Base-by-base conservation (phyloP, 1,140 invertebrate genomes). In the Babylonia areolata region DNA sequence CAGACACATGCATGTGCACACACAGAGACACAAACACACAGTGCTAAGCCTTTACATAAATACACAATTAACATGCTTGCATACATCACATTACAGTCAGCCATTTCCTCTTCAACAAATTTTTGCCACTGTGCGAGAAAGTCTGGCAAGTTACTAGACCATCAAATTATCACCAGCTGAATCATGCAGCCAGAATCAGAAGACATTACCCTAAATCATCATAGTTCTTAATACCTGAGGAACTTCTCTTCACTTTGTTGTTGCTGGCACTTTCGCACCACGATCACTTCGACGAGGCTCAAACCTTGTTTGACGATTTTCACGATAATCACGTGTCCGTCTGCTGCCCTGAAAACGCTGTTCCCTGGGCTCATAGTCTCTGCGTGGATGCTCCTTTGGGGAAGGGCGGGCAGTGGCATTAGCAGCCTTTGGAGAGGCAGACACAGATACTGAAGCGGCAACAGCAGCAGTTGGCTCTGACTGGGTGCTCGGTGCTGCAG, bases 291-390 rank as follows among this genome's bases (percentile, higher is more conserved):
- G 54, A 9, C 81, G 51, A 64, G 54, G 84, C n/a, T 85, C 86
- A 69, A 85, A 80, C 71, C 87, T 46, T 46, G 87, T 85, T 31
- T 89, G 88, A 64, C 88, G 81, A 33, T 87, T 82, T 33, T 89
- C 90, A 54, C 92, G 90, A 82, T 92, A 92, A 85, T 93, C 92
- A 40, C 92, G 92, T 15, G 90, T 78, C 40, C 91, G 81, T 31
- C 90, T 88, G n/a, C 89, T 86, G 71, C 91, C 88, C 81, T 90
- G 91, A 37, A 87, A 88, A 40, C 90, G 87, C 81, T 89, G 85
- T 33, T 91, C 90, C 86, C 89, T 91, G 17, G 89, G 87, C 51
- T 92, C 89, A 78, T 81, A 90, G 46, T 92, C 92, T 84, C 89
- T 90, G 15, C 86, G 77, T 11, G 84, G 77, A 64, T 81, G 83